Evolutionary conservation across 2,113 vertebrate genomes (phyloP), one percentile per base, ranked within the genome.

Genomic region (Cisticola juncidis): DNA sequence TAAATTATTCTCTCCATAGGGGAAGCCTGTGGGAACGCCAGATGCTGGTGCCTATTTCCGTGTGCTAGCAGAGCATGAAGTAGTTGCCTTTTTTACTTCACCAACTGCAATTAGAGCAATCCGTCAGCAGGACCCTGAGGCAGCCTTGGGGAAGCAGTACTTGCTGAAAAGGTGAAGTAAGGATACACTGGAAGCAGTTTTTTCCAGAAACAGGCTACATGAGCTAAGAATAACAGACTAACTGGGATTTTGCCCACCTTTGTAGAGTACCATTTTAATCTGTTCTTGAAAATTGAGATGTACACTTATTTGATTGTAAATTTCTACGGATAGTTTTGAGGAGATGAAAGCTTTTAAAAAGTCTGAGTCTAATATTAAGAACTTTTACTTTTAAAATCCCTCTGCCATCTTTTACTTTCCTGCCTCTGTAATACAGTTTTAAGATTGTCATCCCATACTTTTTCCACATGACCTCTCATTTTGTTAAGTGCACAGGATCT

Each of bases 61-160:
- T 22, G 98, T 99, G 81, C 96, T 99, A 62, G 98, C 99, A 7
- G 99, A 99, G 96, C 98, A 99, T 81, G 98, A 98, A 62, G 98
- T 98, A 16, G 97, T 98, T 64, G 98, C 98, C 86, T 96, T 98
- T 98, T 99, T 99, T 96, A 99, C 98, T 36, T 98, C 99, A 7
- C 99, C 99, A n/a, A 99, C 99, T 51, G 99, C 99, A 94, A 98
- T 99, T 96, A 98, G 99, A 97, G 99, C 99, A 86, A 99, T 99
- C 90, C 98, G 99, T 96, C 99, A 99, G 92, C 99, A 99, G 97
- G 99, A 99, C 97, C 98, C 99, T 17, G 96, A 98, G 45, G 98
- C 98, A 64, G 94, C 94, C 42, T 61, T 98, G 23, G 99, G 98
- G 89, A 98, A 97, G 79, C 98, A 96, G 90, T 99, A 99, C 97